phyloP scores from a whole-genome alignment of 2,113 vertebrate species.

The Aspiorhynchus laticeps region DNA sequence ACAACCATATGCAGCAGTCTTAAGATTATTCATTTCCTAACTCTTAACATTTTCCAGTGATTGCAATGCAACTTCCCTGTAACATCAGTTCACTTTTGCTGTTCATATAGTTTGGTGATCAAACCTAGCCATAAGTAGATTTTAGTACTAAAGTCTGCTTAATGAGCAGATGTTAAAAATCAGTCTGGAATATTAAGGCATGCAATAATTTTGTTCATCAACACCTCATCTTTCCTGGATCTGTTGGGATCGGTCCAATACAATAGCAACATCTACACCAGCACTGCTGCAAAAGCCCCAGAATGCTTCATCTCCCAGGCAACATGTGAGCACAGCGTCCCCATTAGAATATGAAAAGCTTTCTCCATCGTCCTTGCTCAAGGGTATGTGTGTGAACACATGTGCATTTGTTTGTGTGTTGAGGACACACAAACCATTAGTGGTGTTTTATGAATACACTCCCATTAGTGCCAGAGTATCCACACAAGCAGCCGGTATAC shows the following conservation, averaged over 20 bases:
- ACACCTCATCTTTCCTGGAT: conserved; percentile 5
- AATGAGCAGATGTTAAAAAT: background rate
- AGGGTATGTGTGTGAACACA: conserved; percentile 12
- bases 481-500: conserved; percentile 5
- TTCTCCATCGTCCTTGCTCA: conserved; percentile 39
- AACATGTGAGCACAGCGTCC: conserved; percentile 19
- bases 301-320: conserved; percentile 41
- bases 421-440: conserved; percentile 11
- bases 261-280: conserved; percentile 33
- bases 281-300: conserved; percentile 28
- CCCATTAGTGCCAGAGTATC: conserved; percentile 12
- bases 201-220: conserved; percentile 30
- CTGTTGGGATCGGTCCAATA: conserved; percentile 29
- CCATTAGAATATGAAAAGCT: conserved; percentile 36
- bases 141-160: background rate
- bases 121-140: background rate
- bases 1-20: background rate
- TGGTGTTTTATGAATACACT: conserved; percentile 42
- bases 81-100: background rate
- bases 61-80: background rate
- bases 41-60: background rate
- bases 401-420: background rate
- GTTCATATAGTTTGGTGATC: background rate
- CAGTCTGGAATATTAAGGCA: background rate
- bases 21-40: background rate